Evolutionary conservation across 2,888 invertebrate genomes (phyloP).

Genomic region (Netelia fuscicornis): DNA sequence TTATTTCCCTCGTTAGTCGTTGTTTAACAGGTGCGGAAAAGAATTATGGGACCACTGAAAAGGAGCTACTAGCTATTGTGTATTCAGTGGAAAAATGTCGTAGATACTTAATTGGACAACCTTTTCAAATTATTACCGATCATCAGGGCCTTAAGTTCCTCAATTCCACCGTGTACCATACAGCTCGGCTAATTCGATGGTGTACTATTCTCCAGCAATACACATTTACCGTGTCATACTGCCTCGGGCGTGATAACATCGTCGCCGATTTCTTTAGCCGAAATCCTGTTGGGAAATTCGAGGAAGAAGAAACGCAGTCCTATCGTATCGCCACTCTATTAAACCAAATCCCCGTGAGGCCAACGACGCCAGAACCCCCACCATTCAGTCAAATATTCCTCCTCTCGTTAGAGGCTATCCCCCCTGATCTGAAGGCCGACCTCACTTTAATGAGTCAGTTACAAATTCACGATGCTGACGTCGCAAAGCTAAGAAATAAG

Average conservation of each 20-base stretch:
- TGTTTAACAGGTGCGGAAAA: slow-evolving; percentile 64
- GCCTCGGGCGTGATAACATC: not conserved
- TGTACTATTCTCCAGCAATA: not conserved
- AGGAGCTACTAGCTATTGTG: slow-evolving; percentile 59
- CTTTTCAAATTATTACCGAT: not conserved
- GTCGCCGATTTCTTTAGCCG: not conserved
- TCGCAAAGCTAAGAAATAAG: no score
- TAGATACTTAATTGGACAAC: not conserved
- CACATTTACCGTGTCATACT: no score
- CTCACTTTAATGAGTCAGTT: no score
- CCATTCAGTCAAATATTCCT: no score
- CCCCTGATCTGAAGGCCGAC: no score
- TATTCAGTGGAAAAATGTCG: not conserved
- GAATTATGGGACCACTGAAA: slow-evolving; percentile 72
- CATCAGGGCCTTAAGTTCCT: not conserved
- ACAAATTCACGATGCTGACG: no score
- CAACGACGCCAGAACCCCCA: no score
- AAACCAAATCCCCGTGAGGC: not conserved
- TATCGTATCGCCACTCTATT: not conserved
- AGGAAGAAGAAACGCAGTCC: not conserved
- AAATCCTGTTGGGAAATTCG: not conserved
- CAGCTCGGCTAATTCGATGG: not conserved
- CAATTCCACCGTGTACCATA: not conserved
- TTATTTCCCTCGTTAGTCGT: slow-evolving; percentile 69
- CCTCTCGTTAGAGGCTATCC: no score